phyloP scores from a whole-genome alignment of 2,888 invertebrate genomes.

The Nezara viridula region DNA sequence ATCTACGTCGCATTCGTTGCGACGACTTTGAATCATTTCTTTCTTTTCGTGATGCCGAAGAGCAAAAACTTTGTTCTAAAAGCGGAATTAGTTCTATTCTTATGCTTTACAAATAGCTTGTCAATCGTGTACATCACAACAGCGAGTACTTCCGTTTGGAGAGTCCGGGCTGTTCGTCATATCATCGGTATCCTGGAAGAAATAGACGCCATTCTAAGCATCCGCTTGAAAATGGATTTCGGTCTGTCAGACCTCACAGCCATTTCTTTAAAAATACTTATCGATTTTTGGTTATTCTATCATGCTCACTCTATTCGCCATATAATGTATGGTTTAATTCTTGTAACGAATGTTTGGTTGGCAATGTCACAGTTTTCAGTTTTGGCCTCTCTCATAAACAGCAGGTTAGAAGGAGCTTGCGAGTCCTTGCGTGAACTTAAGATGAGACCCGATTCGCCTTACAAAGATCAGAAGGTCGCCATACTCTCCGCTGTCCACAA shows the following conservation, averaged over 20 bases:
- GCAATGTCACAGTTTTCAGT: no score
- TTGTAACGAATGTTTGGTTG: background rate
- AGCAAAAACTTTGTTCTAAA: background rate
- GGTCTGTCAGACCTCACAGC: background rate
- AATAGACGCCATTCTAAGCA: no score
- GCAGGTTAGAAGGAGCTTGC: no score
- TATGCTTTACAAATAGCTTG: background rate
- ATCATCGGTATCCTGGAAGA: background rate
- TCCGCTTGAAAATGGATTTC: background rate
- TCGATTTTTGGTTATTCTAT: background rate
- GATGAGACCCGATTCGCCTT: no score
- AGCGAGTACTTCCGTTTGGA: background rate
- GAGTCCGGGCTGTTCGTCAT: background rate
- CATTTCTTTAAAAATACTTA: background rate
- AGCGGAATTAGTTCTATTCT: background rate
- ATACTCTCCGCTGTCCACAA: no score
- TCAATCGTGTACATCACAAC: no score
- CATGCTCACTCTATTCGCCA: background rate
- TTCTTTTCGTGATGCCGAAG: background rate
- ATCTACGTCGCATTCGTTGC: background rate
- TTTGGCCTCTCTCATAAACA: no score
- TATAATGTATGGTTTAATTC: background rate
- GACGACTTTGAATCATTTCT: background rate
- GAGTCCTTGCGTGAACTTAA: no score
- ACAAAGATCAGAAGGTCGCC: no score